Percentiles rank a stretch among this genome's conserved stretches.
These are phyloP conservation scores for Stercorarius parasiticus DNA, from an alignment of 2,113 vertebrate genomes.

Conservation along the genomic window DNA sequence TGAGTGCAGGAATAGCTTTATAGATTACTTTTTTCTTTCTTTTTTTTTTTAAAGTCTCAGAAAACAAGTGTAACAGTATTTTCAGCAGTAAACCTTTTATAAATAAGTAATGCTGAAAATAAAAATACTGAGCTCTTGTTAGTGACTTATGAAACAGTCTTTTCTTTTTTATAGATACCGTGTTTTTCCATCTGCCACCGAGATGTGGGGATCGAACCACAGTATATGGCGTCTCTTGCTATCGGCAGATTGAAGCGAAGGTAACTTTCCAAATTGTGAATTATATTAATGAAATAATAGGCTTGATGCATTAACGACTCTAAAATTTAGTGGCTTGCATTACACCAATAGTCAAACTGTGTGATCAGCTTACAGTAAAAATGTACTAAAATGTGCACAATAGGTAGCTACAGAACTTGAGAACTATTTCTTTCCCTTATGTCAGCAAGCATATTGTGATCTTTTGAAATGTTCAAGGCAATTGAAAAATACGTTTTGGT, in stretches of 20 bases:
- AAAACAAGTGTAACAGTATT: background rate
- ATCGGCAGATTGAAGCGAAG: slow-evolving; percentile 98
- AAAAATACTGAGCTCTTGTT: background rate
- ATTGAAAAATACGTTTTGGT: background rate
- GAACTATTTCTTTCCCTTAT: background rate
- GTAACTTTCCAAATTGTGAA: slow-evolving; percentile 65
- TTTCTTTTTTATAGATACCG: slow-evolving; percentile 80
- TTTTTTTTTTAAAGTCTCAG: background rate
- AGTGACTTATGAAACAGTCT: background rate
- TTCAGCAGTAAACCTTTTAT: background rate
- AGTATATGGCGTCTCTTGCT: slow-evolving; percentile 95
- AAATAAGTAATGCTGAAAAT: background rate
- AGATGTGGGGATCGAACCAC: slow-evolving; percentile 83
- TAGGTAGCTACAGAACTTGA: background rate
- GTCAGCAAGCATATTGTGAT: background rate
- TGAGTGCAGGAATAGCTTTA: background rate
- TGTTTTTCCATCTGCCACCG: slow-evolving; percentile 95
- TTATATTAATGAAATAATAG: background rate
- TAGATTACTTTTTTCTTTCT: background rate
- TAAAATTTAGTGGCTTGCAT: background rate
- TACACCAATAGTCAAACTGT: background rate
- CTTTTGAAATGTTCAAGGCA: background rate
- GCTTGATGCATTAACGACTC: background rate
- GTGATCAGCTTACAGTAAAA: background rate
- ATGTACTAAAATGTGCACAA: background rate